These are phyloP conservation scores for Leucophenga varia DNA, from an alignment of 1,140 invertebrate genomes.

Conservation along the genomic window DNA sequence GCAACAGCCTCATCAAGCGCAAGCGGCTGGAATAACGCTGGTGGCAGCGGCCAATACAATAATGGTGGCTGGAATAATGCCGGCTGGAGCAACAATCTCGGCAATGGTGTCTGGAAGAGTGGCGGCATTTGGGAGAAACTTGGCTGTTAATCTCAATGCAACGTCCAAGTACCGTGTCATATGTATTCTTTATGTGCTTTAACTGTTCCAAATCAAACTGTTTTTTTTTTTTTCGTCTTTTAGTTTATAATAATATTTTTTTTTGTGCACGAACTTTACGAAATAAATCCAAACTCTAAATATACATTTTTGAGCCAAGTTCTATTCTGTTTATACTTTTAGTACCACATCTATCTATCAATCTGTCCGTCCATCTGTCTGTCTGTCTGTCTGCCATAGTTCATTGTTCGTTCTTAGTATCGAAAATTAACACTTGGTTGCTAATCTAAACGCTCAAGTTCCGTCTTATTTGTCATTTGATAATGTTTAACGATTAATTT, in stretches of 20 bases:
- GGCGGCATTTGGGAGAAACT: slow-evolving; percentile 49
- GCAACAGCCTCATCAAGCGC: slow-evolving; percentile 14
- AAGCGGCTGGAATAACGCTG: slow-evolving; percentile 12
- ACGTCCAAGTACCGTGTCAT: background rate
- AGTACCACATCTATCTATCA: background rate
- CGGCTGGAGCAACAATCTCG: slow-evolving; percentile 12
- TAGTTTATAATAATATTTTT: slow-evolving; percentile 13
- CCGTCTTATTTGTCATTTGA: no score
- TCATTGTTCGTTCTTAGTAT: slow-evolving; percentile 32
- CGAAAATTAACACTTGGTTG: slow-evolving; percentile 30
- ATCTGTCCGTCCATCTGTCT: background rate
- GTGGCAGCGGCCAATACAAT: slow-evolving; percentile 6
- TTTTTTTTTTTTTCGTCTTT: slow-evolving; percentile 15
- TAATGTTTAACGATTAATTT: no score
- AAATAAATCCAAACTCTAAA: slow-evolving; percentile 3
- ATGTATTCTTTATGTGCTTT: slow-evolving; percentile 20
- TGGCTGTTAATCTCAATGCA: slow-evolving; percentile 29
- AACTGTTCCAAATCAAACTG: slow-evolving; percentile 30
- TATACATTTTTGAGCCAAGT: slow-evolving; percentile 25
- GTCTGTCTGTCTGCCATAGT: slow-evolving; percentile 9
- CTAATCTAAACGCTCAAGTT: no score
- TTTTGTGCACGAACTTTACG: slow-evolving; percentile 7
- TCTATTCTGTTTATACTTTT: background rate
- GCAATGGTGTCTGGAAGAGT: slow-evolving; percentile 35
- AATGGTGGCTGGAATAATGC: slow-evolving; percentile 8